These are phyloP conservation scores for Ptilorrhoa leucosticta DNA, from an alignment of 2,113 vertebrate genomes.

Conservation along the genomic window DNA sequence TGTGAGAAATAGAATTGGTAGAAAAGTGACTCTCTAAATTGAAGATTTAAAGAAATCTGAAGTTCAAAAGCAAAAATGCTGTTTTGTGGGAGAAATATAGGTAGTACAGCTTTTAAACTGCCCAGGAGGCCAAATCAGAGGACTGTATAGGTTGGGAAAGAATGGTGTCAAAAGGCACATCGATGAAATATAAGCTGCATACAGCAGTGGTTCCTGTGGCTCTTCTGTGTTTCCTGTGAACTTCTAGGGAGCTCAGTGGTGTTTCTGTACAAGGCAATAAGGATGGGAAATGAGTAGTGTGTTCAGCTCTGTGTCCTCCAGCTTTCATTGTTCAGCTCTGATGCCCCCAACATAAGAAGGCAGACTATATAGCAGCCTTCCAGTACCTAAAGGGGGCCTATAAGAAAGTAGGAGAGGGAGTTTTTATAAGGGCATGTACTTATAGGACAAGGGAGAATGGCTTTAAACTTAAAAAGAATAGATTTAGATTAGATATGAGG, in stretches of 20 bases:
- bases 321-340: neutral
- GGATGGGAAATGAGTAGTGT: neutral
- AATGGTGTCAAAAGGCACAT: neutral
- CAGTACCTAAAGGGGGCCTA: neutral
- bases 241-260: neutral
- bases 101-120: neutral
- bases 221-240: neutral
- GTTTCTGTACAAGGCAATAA: neutral
- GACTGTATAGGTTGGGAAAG: neutral
- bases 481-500: neutral
- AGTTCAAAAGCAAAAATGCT: neutral
- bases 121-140: neutral
- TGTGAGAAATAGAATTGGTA: neutral
- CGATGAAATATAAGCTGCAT: neutral
- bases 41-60: neutral
- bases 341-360: neutral
- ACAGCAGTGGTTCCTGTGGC: neutral
- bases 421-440: neutral
- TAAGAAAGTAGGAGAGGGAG: neutral
- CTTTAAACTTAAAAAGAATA: neutral
- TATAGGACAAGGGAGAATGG: neutral
- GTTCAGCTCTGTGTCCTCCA: neutral
- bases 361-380: neutral
- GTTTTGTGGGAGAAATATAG: neutral
- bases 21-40: neutral